phyloP scores from a whole-genome alignment of 2,888 invertebrate genomes.

The Conus canariensis region DNA sequence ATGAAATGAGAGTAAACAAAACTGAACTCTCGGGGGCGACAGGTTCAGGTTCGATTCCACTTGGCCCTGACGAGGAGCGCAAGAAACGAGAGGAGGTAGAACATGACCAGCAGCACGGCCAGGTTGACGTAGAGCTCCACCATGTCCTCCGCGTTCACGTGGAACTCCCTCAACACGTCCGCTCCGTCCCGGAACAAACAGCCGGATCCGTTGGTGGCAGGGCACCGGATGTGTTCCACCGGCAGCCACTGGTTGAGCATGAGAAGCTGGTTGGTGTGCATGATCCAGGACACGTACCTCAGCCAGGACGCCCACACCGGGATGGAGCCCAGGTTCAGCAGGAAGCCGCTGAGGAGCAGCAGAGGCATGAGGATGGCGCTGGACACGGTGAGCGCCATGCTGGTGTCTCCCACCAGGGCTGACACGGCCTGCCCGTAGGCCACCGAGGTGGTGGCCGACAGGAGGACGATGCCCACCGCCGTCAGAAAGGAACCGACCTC shows the following conservation, averaged over 20 bases:
- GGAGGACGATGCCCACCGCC: neutral
- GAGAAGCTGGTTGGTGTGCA: slow-evolving; percentile 93
- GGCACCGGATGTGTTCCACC: neutral
- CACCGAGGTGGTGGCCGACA: neutral
- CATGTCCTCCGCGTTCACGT: neutral
- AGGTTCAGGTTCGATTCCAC: neutral
- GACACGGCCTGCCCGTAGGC: slow-evolving; percentile 12
- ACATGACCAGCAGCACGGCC: neutral
- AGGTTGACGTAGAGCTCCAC: neutral
- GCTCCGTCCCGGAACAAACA: slow-evolving; percentile 16
- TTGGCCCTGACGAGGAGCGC: neutral
- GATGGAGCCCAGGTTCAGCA: slow-evolving; percentile 5
- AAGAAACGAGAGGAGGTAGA: neutral
- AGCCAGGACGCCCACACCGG: slow-evolving; percentile 64
- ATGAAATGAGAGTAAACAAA: too few species aligned
- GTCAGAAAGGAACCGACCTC: neutral
- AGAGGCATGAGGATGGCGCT: neutral
- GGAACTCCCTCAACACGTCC: slow-evolving; percentile 4
- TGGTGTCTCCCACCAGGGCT: neutral
- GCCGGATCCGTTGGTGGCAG: neutral
- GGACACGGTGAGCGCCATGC: neutral
- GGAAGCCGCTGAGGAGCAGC: neutral
- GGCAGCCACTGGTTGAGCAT: slow-evolving; percentile 91
- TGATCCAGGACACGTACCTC: slow-evolving; percentile 92
- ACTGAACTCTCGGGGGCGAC: too few species aligned